Conservation (phyloP, 2,797 vertebrate genomes). For the Emydoidea blandingii region DNA sequence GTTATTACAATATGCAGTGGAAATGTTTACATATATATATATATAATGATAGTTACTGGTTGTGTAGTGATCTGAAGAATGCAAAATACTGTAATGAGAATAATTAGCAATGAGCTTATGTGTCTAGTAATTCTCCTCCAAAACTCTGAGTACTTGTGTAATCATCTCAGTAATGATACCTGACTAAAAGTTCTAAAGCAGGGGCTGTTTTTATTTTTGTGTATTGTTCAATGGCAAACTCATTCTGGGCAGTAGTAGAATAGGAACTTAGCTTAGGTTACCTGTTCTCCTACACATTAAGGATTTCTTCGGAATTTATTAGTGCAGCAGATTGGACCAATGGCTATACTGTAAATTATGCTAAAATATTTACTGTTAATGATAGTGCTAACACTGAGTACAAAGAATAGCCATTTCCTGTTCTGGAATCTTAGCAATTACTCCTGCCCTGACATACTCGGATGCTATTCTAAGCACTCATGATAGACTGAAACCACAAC, state of each 20-base stretch:
- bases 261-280: background rate
- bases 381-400: background rate
- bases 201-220: background rate
- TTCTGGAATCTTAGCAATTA: background rate
- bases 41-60: background rate
- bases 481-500: slow-evolving; percentile 39
- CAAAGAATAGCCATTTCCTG: background rate
- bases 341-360: background rate
- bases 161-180: background rate
- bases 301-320: background rate
- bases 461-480: background rate
- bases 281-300: background rate
- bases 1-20: background rate
- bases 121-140: background rate
- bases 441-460: background rate
- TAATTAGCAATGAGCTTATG: background rate
- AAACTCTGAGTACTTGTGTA: background rate
- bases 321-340: background rate
- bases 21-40: background rate
- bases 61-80: background rate
- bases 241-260: background rate
- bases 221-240: background rate
- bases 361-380: background rate
- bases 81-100: background rate
- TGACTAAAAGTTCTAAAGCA: background rate